Evolutionary conservation across 2,888 invertebrate species (phyloP), one percentile per base, ranked within the genome.

Genomic region (Epistrophe eligans): DNA sequence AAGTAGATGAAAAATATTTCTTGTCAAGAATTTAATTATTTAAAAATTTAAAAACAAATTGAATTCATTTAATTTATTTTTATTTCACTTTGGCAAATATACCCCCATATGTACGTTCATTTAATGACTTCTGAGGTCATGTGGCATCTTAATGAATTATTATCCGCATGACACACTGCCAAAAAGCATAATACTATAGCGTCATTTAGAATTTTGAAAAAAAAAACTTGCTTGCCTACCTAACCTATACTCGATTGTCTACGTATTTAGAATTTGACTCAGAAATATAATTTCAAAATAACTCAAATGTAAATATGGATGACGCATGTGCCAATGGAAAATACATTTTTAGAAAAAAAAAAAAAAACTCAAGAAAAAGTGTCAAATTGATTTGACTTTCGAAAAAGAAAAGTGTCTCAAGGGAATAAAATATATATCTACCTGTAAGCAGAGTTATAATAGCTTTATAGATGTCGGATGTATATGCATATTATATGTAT

Each of bases 251-350:
- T 52, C 13, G 15, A 7, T 2, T 73, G 40, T 79, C 70, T 79
- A n/a, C n/a, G n/a, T n/a, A 84, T 79, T 84, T 84, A 66, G 10
- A 40, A 32, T 64, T 58, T 40, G 58, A 79, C 76, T 84, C 84
- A 64, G 50, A 52, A 58, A 38, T 38, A 60, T 43, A 28, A 13
- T 17, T 17, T n/a, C 28, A 32, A 48, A 70, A 50, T 8, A 32
- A n/a, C 40, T 15, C 32, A 52, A 74, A 50, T 24, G 24, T 17
- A 57, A 35, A 32, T 13, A 8, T 19, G 17, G 7, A 70, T 9
- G 43, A 67, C 73, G 73, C 80, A 80, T 74, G 80, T 50, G 80
- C 52, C 19, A 74, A 38, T 73, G 66, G 79, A 74, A 74, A 58
- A 15, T n/a, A 60, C 57, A 73, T 35, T 55, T 73, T 50, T 73